Evolutionary conservation across 2,888 invertebrate species (phyloP).

Genomic region (Sminthurinus aureus): DNA sequence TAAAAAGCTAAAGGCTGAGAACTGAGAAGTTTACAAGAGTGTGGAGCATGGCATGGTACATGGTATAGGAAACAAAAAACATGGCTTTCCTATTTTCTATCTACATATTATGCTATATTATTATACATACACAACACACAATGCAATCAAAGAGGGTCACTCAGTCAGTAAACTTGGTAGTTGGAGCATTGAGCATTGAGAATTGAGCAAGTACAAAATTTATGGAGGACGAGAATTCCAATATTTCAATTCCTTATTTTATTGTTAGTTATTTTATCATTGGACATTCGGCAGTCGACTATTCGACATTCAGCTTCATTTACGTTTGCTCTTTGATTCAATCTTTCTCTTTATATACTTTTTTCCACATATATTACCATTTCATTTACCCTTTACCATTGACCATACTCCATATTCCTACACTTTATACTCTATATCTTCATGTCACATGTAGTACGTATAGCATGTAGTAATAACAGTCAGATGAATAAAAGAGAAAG

Average conservation of each 20-base stretch:
- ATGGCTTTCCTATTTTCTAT: too few relatives aligned
- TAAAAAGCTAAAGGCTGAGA: too few relatives aligned
- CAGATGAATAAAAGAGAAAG: background rate
- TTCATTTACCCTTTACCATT: background rate
- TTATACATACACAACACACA: background rate
- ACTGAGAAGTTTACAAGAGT: too few relatives aligned
- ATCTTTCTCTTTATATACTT: background rate
- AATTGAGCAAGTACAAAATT: too few relatives aligned
- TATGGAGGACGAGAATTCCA: background rate
- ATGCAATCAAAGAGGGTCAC: background rate
- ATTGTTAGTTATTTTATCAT: slow-evolving; percentile 1
- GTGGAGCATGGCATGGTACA: too few relatives aligned
- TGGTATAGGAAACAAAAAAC: too few relatives aligned
- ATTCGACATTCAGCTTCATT: background rate
- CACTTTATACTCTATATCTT: background rate
- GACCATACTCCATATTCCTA: background rate
- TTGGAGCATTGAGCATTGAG: background rate
- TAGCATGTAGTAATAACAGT: too few relatives aligned
- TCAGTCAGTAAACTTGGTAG: too few relatives aligned
- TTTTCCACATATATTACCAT: background rate
- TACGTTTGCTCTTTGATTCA: background rate
- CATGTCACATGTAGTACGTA: too few relatives aligned
- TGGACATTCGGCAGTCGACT: background rate
- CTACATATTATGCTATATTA: too few relatives aligned
- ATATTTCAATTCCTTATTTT: background rate